Percentiles rank a stretch among this genome's conserved stretches.
These are phyloP conservation scores for Tromatobia lineatoria DNA, from an alignment of 2,888 invertebrate species.

Conservation along the genomic window DNA sequence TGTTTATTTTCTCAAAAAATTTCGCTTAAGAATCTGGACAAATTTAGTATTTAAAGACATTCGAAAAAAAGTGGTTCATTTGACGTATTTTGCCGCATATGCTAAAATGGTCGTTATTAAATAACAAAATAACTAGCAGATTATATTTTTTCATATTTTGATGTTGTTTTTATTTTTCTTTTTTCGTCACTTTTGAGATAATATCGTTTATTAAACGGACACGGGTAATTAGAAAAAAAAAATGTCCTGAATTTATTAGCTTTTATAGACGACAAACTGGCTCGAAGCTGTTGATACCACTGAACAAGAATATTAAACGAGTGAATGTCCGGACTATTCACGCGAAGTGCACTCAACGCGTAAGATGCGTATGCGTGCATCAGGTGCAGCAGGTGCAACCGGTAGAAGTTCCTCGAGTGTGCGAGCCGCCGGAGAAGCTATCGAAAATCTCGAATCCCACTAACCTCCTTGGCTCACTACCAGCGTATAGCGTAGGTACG, in stretches of 20 bases:
- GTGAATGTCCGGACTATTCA: slow-evolving; percentile 39
- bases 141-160: neutral
- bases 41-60: no score
- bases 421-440: slow-evolving; percentile 73
- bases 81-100: no score
- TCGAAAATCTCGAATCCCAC: slow-evolving; percentile 83
- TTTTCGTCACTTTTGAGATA: neutral
- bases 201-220: neutral
- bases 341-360: slow-evolving; percentile 37
- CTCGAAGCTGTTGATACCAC: slow-evolving; percentile 8
- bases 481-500: slow-evolving; percentile 64
- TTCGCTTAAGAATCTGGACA: no score
- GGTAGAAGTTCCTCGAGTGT: slow-evolving; percentile 24
- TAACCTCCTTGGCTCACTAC: slow-evolving; percentile 81
- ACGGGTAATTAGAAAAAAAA: neutral
- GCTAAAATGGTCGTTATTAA: no score
- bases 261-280: neutral
- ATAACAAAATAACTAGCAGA: neutral
- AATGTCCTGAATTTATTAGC: neutral
- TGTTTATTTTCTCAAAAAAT: no score
- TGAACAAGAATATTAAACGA: slow-evolving; percentile 32
- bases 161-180: neutral
- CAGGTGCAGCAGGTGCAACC: slow-evolving; percentile 46
- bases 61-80: no score
- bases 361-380: slow-evolving; percentile 22